Percentiles rank a stretch among this genome's conserved stretches.
phyloP scores from a whole-genome alignment of 2,888 invertebrate genomes.

The Limenitis camilla region DNA sequence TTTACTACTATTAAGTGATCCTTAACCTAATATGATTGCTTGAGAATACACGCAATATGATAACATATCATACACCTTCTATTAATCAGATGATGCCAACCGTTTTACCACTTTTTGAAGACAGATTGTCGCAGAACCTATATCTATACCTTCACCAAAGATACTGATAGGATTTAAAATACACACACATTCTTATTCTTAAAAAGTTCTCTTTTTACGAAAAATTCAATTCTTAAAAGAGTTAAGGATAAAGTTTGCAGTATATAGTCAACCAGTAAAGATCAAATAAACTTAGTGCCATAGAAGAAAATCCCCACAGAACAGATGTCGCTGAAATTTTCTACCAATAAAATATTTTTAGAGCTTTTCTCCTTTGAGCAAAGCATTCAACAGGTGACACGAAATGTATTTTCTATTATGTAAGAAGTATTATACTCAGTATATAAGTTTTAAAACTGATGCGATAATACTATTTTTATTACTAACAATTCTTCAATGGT shows the following conservation, averaged over 20 bases:
- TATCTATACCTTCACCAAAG: too few species aligned
- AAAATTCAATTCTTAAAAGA: slow-evolving; percentile 11
- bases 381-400: slow-evolving; percentile 61
- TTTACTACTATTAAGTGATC: neutral
- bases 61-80: too few species aligned
- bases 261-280: slow-evolving; percentile 5
- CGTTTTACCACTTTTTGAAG: too few species aligned
- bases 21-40: slow-evolving; percentile 38
- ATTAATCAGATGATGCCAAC: too few species aligned
- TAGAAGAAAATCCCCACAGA: slow-evolving; percentile 49
- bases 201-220: neutral
- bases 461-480: too few species aligned
- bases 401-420: too few species aligned
- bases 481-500: too few species aligned
- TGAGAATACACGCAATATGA: slow-evolving; percentile 48
- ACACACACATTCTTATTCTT: neutral
- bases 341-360: slow-evolving; percentile 62
- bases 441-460: too few species aligned
- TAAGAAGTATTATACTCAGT: too few species aligned
- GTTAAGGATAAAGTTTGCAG: too few species aligned
- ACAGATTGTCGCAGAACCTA: too few species aligned
- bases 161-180: slow-evolving; percentile 1
- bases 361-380: slow-evolving; percentile 38
- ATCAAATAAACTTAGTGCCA: slow-evolving; percentile 46
- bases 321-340: slow-evolving; percentile 57